A percentile compares a stretch with the other conserved stretches of the same genome.
phyloP scores from a whole-genome alignment of 1,140 invertebrate genomes.

The Drepana arcuata region DNA sequence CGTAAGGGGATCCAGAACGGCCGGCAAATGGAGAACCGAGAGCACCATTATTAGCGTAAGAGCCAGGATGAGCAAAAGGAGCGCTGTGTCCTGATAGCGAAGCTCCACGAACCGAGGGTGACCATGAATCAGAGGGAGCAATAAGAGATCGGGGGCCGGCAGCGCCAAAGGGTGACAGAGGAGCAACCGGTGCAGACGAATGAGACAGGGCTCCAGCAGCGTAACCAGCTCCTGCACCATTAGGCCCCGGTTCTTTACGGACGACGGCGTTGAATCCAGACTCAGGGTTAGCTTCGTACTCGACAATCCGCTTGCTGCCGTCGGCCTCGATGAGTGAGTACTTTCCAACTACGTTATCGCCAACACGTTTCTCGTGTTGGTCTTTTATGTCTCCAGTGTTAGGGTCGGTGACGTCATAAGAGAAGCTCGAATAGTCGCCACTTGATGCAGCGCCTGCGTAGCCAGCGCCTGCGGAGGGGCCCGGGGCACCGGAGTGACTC shows the following conservation, averaged over 20 bases:
- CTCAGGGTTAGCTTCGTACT: conserved; percentile 61
- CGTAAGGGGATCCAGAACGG: background rate
- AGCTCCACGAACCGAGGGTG: background rate
- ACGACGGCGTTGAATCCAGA: conserved; percentile 69
- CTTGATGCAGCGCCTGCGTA: too few species aligned
- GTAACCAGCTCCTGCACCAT: conserved; percentile 4
- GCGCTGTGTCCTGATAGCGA: too few species aligned
- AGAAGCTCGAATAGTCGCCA: conserved; percentile 42
- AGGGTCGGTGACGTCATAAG: conserved; percentile 63
- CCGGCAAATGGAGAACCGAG: background rate
- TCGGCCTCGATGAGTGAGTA: conserved; percentile 63
- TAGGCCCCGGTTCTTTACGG: conserved; percentile 44
- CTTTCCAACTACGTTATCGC: conserved; percentile 72
- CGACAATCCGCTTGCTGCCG: conserved; percentile 61
- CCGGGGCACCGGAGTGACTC: too few species aligned
- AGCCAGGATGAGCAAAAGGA: conserved; percentile 13
- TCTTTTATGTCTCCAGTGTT: conserved; percentile 71
- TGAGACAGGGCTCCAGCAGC: conserved; percentile 2
- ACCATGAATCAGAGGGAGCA: conserved; percentile 9
- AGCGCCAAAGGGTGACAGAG: background rate
- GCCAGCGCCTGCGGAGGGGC: too few species aligned
- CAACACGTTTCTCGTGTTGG: conserved; percentile 66
- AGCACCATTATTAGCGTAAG: conserved; percentile 5
- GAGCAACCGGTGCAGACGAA: background rate
- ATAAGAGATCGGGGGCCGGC: background rate